Conservation (phyloP, 2,888 invertebrate genomes). For the Drosophila buzzatii region DNA sequence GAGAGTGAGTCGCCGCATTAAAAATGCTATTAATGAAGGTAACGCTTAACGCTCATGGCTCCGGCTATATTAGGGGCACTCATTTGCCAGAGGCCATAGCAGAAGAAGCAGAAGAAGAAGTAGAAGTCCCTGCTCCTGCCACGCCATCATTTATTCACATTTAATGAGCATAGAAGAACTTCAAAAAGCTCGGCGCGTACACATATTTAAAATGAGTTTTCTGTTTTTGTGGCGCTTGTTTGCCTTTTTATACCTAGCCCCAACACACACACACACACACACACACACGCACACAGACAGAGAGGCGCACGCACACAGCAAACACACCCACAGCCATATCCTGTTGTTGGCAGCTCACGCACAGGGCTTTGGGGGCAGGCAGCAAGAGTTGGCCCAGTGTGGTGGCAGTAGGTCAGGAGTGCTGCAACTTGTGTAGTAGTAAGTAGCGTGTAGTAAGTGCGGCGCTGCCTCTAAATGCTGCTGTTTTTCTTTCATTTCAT, state of each 20-base stretch:
- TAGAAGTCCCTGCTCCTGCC: not conserved
- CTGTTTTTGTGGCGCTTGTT: slow-evolving; percentile 52
- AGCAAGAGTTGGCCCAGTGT: slow-evolving; percentile 1
- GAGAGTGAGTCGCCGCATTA: slow-evolving; percentile 18
- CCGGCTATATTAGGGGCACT: slow-evolving; percentile 27
- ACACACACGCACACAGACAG: slow-evolving; percentile 1
- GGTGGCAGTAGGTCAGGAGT: slow-evolving; percentile 74
- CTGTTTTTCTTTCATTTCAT: slow-evolving; percentile 14
- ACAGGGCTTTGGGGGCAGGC: slow-evolving; percentile 12
- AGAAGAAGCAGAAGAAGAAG: not conserved
- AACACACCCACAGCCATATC: slow-evolving; percentile 46
- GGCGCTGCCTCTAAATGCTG: slow-evolving; percentile 55
- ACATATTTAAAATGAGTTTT: slow-evolving; percentile 71
- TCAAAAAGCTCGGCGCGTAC: slow-evolving; percentile 54
- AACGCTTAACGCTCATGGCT: slow-evolving; percentile 15
- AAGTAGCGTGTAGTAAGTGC: slow-evolving; percentile 77
- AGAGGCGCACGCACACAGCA: slow-evolving; percentile 17
- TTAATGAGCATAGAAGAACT: slow-evolving; percentile 69
- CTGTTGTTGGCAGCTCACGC: slow-evolving; percentile 43
- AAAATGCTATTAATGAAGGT: slow-evolving; percentile 41
- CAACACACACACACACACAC: slow-evolving; percentile 11
- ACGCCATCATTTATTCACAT: slow-evolving; percentile 70
- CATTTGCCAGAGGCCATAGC: slow-evolving; percentile 19
- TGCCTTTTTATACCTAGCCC: slow-evolving; percentile 66
- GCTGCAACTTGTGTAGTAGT: slow-evolving; percentile 54